Percentiles rank a stretch among this genome's conserved stretches.
Evolutionary conservation across 23 tunicate genomes (phyloP).

Genomic region (Halocynthia aurantium): DNA sequence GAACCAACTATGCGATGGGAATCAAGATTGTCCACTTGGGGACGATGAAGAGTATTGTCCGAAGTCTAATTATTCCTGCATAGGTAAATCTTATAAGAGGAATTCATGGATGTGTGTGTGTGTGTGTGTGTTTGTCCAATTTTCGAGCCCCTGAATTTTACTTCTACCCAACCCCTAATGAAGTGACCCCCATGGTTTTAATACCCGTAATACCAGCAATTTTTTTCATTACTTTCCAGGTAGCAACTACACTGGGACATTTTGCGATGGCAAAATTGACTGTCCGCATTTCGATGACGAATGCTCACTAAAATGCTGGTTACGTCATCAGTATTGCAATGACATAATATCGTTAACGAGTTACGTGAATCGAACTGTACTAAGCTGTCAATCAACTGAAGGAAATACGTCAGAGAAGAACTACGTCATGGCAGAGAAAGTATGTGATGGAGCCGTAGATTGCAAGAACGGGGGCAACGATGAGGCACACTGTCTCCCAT

Average conservation of each 20-base stretch:
- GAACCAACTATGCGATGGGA: slow-evolving; percentile 47
- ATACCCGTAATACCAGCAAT: background rate
- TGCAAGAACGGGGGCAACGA: slow-evolving; percentile 34
- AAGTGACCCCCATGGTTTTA: too few relatives aligned
- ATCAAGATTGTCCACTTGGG: slow-evolving; percentile 54
- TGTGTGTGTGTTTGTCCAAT: too few relatives aligned
- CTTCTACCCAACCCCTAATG: too few relatives aligned
- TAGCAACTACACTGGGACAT: background rate
- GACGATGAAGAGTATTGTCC: slow-evolving; percentile 77
- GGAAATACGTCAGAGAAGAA: background rate
- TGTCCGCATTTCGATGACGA: slow-evolving; percentile 76
- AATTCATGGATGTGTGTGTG: too few relatives aligned
- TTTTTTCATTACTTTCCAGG: background rate
- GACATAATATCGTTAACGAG: background rate
- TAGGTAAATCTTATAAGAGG: slow-evolving; percentile 16
- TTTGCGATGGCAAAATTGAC: slow-evolving; percentile 55
- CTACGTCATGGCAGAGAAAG: background rate
- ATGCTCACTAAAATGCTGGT: slow-evolving; percentile 62
- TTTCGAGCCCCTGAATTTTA: too few relatives aligned
- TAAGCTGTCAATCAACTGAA: background rate
- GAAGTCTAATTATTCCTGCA: slow-evolving; percentile 17
- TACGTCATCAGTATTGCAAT: slow-evolving; percentile 34
- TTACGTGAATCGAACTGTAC: slow-evolving; percentile 4
- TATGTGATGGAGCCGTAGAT: slow-evolving; percentile 46
- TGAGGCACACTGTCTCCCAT: slow-evolving; percentile 38